Evolutionary conservation across 2,888 invertebrate species (phyloP).

Genomic region (Cerastis leucographa): DNA sequence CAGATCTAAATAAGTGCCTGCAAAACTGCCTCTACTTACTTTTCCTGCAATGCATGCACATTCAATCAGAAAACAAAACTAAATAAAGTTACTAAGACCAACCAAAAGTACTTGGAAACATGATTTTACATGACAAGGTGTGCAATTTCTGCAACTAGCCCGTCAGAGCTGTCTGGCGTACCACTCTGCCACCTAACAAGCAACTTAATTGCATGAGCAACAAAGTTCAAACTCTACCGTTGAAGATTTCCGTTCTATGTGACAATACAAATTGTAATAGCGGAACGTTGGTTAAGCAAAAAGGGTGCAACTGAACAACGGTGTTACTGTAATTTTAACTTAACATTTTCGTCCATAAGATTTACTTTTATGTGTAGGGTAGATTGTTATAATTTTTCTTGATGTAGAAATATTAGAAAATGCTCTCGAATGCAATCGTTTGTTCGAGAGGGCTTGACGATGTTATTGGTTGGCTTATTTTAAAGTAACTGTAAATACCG

Average conservation of each 20-base stretch:
- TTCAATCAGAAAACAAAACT: not conserved
- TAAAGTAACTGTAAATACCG: slow-evolving; percentile 44
- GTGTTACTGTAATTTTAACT: not conserved
- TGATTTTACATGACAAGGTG: slow-evolving; percentile 29
- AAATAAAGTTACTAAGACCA: not conserved
- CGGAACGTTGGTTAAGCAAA: slow-evolving; percentile 63
- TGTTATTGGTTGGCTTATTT: slow-evolving; percentile 51
- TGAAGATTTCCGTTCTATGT: slow-evolving; percentile 70
- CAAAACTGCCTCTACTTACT: too few species aligned
- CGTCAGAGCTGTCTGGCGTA: slow-evolving; percentile 25
- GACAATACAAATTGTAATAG: slow-evolving; percentile 79
- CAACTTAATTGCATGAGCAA: slow-evolving; percentile 23
- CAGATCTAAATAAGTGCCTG: too few species aligned
- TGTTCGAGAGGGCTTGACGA: slow-evolving; percentile 21
- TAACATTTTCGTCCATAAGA: rapidly evolving
- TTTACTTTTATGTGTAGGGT: slow-evolving; percentile 7
- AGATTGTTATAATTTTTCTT: slow-evolving; percentile 33
- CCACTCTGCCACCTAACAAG: slow-evolving; percentile 18
- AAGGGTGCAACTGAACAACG: slow-evolving; percentile 49
- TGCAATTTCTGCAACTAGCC: slow-evolving; percentile 54
- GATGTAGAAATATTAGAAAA: slow-evolving; percentile 69
- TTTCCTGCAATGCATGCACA: not conserved
- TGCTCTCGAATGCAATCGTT: slow-evolving; percentile 64
- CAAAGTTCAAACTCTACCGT: slow-evolving; percentile 61
- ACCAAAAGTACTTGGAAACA: slow-evolving; percentile 5